phyloP scores from a whole-genome alignment of 2,113 vertebrate genomes.

The Ciconia boyciana region DNA sequence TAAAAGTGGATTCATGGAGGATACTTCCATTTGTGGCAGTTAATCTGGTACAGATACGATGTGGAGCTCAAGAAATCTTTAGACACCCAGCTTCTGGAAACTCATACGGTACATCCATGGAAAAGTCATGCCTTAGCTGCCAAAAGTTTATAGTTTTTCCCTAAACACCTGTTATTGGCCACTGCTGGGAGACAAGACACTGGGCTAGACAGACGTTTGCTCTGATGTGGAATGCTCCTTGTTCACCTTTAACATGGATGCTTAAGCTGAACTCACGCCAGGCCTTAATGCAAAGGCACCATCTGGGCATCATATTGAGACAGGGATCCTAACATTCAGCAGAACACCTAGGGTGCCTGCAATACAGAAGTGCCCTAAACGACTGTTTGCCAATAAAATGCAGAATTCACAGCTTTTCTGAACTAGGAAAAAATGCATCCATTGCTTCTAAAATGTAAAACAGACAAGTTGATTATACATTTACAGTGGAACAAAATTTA shows the following conservation, averaged over 20 bases:
- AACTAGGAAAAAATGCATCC: neutral
- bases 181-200: neutral
- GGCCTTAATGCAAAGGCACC: neutral
- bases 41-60: accelerated
- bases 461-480: neutral
- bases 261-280: neutral
- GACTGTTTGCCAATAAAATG: neutral
- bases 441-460: neutral
- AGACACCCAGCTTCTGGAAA: neutral
- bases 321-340: neutral
- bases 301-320: neutral
- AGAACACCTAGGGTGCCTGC: neutral
- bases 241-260: neutral
- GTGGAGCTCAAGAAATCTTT: neutral
- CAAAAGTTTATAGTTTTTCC: neutral
- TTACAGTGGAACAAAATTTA: slow-evolving; percentile 56
- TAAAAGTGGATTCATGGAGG: neutral
- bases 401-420: neutral
- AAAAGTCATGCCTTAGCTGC: neutral
- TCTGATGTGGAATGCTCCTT: neutral
- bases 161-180: neutral
- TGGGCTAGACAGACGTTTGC: neutral
- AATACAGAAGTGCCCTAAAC: neutral
- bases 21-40: neutral
- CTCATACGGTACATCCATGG: neutral